Evolutionary conservation across 2,797 vertebrate species (phyloP), one percentile per base, ranked within the genome.

Genomic region (Erethizon dorsatum): DNA sequence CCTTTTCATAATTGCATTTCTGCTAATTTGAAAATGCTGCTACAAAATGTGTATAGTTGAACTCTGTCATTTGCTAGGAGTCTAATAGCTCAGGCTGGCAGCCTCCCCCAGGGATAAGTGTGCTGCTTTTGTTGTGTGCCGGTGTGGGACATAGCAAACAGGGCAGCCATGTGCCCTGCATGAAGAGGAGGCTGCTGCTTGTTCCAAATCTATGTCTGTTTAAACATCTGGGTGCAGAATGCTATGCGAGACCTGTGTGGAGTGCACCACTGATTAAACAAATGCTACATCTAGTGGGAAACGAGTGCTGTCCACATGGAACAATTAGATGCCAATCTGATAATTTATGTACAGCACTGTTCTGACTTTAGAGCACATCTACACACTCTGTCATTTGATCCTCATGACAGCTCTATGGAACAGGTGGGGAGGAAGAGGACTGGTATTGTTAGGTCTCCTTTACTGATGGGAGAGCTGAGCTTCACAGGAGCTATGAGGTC

Each of bases 21-120:
- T 92, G 80, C 80, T 95, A 6, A 54, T 85, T 89, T 89, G 71
- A 79, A 85, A 94, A 79, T 89, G 33, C 37, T 82, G 14, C 80
- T 91, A 33, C 26, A 47, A 59, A n/a, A 41, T n/a, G 2, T 45
- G 8, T 90, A 10, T 15, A 24, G 41, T 82, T 93, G 59, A 87
- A 77, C 75, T 88, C 73, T 77, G 65, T 71, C 50, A 5, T 77
- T 89, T 54, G 45, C 52, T 86, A 45, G 24, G 8, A 33, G 80
- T 85, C 52, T 73, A 31, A 79, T 45, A 80, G 26, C 50, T n/a
- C 17, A 50, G 78, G 15, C 61, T 83, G 52, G 77, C 28, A 82
- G 41, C 59, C 50, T 79, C 17, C 71, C 3, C 24, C 33, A 13
- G 28, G 45, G 28, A 45, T 71, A 22, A 33, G 11, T 11, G 11